Evolutionary conservation across 2,888 invertebrate species (phyloP), one percentile per base, ranked within the genome.

Genomic region (Drosophila nigricruria): DNA sequence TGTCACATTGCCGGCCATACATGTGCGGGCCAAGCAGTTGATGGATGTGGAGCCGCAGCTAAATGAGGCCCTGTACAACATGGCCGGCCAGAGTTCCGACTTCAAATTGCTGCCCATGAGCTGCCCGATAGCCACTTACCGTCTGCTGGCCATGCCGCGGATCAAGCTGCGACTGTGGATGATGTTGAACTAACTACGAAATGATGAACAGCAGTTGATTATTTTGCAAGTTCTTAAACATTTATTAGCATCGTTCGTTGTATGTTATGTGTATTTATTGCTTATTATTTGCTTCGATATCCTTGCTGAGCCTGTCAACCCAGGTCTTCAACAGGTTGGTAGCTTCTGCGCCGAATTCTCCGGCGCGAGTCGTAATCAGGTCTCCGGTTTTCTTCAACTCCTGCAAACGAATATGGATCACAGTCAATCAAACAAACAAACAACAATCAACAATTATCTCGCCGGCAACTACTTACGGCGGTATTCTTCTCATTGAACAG

Each of bases 111-210:
- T 81, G 47, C 54, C 45, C 5, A 50, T 73, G 66, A 36, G 23
- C 8, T 38, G 56, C 34, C 27, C 38, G 0, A 42, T n/a, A 4
- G 72, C 61, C 9, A 40, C 42, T 0, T 77, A 71, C 59, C 81
- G 73, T 0, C 30, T 80, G 2, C 20, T 77, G 54, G 70, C 77
- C 14, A 64, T 64, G 73, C 52, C 43, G 2, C 9, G 40, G 9
- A 70, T 79, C 9, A 47, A 27, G 14, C 8, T 81, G 45, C 68
- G 82, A 2, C n/a, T 81, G 8, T 80, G 81, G 74, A 68, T 80
- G 68, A 49, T 68, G n/a, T 12, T 66, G 27, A 20, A 53, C 16
- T 68, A 43, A 60, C 6, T 56, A 18, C 34, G 9, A 45, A 65
- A 50, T 20, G 34, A 54, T 20, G 34, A 4, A 20, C 10, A 12